phyloP scores from a whole-genome alignment of 2,888 invertebrate genomes.

The Chironomus riparius region DNA sequence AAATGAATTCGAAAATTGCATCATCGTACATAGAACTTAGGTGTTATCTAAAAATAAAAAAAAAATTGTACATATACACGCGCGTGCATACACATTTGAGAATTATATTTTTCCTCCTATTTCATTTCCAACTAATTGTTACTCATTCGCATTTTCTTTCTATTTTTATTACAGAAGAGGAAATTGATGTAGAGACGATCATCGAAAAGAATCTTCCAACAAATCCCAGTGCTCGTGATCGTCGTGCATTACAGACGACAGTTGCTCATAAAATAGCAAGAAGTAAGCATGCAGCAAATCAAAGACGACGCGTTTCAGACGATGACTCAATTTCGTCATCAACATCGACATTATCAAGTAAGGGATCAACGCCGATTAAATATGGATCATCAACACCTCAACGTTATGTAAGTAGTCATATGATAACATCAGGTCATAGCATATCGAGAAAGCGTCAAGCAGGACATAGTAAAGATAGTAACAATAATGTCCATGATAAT shows the following conservation, averaged over 20 bases:
- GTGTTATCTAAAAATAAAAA: not conserved
- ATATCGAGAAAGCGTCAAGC: conserved; percentile 1
- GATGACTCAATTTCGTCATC: conserved; percentile 23
- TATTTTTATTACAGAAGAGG: conserved; percentile 59
- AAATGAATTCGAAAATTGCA: not conserved
- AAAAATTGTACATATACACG: no score
- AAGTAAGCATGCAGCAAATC: conserved; percentile 14
- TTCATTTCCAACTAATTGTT: not conserved
- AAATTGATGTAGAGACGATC: conserved; percentile 74
- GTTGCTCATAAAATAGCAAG: conserved; percentile 49
- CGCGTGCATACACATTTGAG: not conserved
- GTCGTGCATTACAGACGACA: conserved; percentile 53
- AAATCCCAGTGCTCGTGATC: conserved; percentile 59
- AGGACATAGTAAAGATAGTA: not conserved
- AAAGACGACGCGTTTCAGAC: conserved; percentile 30
- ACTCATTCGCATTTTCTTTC: conserved; percentile 37
- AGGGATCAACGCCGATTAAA: conserved; percentile 34
- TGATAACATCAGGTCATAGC: conserved; percentile 24
- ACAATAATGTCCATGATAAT: conserved; percentile 16
- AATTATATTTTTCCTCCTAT: not conserved
- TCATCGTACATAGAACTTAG: not conserved
- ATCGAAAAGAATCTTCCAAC: conserved; percentile 55
- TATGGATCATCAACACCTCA: conserved; percentile 25
- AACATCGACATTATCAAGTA: conserved; percentile 14
- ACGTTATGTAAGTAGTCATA: conserved; percentile 28